A percentile compares a stretch with the other conserved stretches of the same genome.
These are phyloP conservation scores for Neogale vison DNA, from an alignment of 2,113 vertebrate genomes.

Conservation along the genomic window DNA sequence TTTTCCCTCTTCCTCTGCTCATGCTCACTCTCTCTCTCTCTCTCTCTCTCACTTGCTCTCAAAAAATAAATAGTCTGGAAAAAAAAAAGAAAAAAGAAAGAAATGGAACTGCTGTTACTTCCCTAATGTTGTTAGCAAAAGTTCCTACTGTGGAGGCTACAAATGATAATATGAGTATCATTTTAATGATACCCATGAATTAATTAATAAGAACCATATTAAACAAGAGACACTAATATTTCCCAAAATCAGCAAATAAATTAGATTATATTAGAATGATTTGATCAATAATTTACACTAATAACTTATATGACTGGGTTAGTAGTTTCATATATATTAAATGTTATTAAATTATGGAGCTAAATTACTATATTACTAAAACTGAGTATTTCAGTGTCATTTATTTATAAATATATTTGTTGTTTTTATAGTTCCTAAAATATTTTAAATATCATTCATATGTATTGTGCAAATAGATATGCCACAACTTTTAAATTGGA, in stretches of 20 bases:
- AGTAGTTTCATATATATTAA: not conserved
- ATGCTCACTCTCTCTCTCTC: too few species aligned
- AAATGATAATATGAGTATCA: not conserved
- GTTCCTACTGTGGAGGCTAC: not conserved
- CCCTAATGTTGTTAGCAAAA: not conserved
- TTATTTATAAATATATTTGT: not conserved
- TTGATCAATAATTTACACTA: not conserved
- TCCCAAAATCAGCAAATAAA: not conserved
- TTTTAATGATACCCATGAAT: not conserved
- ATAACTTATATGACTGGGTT: not conserved
- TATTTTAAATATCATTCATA: not conserved
- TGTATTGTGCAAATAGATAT: not conserved
- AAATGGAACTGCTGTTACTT: not conserved
- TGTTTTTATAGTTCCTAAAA: not conserved
- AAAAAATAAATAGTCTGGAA: too few species aligned
- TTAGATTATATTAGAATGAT: not conserved
- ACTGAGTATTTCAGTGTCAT: not conserved
- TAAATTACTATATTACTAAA: not conserved
- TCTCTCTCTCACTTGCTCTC: too few species aligned
- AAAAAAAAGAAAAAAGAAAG: too few species aligned
- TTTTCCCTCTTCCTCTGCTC: too few species aligned
- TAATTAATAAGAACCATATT: not conserved
- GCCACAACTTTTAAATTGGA: not conserved
- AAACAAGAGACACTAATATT: not conserved
- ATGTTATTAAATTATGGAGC: not conserved